A percentile compares a stretch with the other conserved stretches of the same genome.
These are phyloP conservation scores for Temnothorax curvispinosus DNA, from an alignment of 1,140 invertebrate genomes.

Conservation along the genomic window DNA sequence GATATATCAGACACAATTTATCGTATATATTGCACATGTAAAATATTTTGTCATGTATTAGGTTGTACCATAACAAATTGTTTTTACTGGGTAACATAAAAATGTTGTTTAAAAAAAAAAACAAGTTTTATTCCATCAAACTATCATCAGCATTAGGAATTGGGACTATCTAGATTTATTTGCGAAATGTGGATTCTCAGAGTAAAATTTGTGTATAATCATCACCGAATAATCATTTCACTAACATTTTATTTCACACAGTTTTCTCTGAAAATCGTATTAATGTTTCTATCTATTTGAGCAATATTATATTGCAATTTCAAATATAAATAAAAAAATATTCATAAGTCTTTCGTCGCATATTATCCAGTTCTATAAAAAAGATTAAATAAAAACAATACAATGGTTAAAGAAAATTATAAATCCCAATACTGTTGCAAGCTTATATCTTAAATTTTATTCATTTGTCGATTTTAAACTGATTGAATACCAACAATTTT, in stretches of 20 bases:
- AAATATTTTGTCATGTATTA: conserved; percentile 16
- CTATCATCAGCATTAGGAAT: background rate
- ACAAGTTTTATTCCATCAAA: background rate
- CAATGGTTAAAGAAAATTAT: background rate
- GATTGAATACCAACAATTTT: background rate
- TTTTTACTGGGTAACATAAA: background rate
- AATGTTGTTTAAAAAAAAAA: background rate
- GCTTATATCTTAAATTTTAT: background rate
- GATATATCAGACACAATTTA: conserved; percentile 45
- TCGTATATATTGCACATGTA: conserved; percentile 12
- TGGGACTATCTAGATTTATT: background rate
- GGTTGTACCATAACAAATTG: conserved; percentile 20
- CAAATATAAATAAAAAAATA: background rate
- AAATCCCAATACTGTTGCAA: background rate
- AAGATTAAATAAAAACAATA: background rate
- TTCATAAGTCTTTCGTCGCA: background rate
- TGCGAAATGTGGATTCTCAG: background rate
- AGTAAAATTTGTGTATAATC: background rate
- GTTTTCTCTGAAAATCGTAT: background rate
- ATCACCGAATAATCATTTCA: background rate
- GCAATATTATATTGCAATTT: background rate
- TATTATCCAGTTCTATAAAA: background rate
- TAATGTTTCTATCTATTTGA: background rate
- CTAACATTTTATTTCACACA: background rate
- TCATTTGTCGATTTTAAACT: background rate